A percentile compares a stretch with the other conserved stretches of the same genome.
These are phyloP conservation scores for Erebia epiphron DNA, from an alignment of 2,888 invertebrate genomes.

Conservation along the genomic window DNA sequence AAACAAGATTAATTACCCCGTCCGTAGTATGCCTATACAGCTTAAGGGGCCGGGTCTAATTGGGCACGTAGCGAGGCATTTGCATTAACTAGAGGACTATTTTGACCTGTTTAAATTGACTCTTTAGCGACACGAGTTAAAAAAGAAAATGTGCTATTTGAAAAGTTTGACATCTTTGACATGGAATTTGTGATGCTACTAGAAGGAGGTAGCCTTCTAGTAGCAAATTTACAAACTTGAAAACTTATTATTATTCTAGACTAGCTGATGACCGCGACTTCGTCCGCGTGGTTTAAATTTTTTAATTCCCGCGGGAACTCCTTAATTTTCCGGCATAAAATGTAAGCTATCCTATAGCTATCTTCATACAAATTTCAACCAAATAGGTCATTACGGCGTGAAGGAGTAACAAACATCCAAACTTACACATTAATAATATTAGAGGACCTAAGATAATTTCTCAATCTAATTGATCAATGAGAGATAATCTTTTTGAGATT, in stretches of 20 bases:
- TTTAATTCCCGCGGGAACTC: too few species aligned
- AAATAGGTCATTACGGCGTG: background rate
- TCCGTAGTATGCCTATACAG: background rate
- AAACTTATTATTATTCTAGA: too few species aligned
- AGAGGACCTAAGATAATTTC: too few species aligned
- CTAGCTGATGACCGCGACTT: too few species aligned
- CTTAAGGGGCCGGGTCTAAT: conserved; percentile 46
- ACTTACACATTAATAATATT: background rate
- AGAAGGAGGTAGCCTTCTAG: background rate
- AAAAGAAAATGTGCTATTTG: conserved; percentile 3
- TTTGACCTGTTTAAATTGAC: conserved; percentile 39
- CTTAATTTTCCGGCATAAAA: too few species aligned
- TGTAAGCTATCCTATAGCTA: too few species aligned
- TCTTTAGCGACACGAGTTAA: background rate
- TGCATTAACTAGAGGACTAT: conserved; percentile 50
- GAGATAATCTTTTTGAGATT: too few species aligned
- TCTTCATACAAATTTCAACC: background rate
- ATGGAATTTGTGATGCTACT: background rate
- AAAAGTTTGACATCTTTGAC: background rate
- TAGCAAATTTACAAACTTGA: background rate
- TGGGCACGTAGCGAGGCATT: conserved; percentile 57
- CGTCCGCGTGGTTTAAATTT: too few species aligned
- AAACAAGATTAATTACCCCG: background rate
- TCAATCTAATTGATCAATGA: too few species aligned
- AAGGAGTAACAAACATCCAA: background rate